These are phyloP conservation scores for Prunella himalayana DNA, from an alignment of 2,113 vertebrate genomes.

Conservation along the genomic window DNA sequence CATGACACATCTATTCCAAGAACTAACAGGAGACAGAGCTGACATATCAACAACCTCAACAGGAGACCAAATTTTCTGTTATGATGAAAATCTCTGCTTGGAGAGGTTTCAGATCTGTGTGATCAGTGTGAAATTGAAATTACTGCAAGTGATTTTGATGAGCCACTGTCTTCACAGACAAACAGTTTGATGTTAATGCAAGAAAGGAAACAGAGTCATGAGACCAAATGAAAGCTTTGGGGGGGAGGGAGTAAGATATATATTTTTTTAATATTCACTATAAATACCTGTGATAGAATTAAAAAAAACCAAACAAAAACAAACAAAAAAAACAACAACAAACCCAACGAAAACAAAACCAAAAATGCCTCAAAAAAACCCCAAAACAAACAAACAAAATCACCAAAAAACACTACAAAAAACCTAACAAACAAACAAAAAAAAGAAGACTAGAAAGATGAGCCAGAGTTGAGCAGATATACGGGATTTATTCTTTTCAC, in stretches of 20 bases:
- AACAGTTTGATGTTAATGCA: slow-evolving; percentile 15
- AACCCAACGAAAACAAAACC: neutral
- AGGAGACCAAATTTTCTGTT: slow-evolving; percentile 21
- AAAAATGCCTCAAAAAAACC: no score
- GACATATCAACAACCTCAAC: slow-evolving; percentile 7
- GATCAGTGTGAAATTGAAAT: slow-evolving; percentile 62
- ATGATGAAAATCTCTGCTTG: slow-evolving; percentile 49
- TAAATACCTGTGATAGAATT: neutral
- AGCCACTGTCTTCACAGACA: neutral
- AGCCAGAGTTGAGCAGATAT: neutral
- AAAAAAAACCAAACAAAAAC: neutral
- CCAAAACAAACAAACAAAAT: rapidly evolving
- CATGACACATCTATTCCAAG: neutral
- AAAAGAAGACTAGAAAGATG: neutral
- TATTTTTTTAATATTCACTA: neutral
- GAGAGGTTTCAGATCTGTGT: neutral
- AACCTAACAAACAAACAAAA: neutral
- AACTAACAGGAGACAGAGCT: slow-evolving; percentile 4
- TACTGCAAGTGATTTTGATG: slow-evolving; percentile 45
- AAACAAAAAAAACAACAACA: no score
- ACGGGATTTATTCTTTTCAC: neutral
- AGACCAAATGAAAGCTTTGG: neutral
- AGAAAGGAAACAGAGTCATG: neutral
- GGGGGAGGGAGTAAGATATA: rapidly evolving
- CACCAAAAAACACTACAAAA: no score